phyloP scores from a whole-genome alignment of 1,140 invertebrate genomes.

The Dendroctonus ponderosae region DNA sequence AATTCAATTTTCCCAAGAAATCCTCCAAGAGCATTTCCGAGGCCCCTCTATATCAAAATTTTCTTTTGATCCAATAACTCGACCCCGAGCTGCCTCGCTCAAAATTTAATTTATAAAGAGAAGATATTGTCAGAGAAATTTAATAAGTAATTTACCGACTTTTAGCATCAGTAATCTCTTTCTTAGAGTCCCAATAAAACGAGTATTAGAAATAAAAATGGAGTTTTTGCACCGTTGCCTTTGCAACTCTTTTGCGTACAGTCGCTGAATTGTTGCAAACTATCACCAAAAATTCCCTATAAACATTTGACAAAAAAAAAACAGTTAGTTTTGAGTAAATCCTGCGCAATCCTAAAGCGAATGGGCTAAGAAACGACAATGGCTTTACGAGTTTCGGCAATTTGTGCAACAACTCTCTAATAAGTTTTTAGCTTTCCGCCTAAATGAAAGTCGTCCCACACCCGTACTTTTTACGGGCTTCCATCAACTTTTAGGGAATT shows the following conservation, averaged over 20 bases:
- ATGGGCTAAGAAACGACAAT: too few relatives aligned
- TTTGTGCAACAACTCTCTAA: background rate
- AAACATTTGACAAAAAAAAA: too few relatives aligned
- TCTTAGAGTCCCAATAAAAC: constrained; percentile 1
- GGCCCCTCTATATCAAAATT: too few relatives aligned
- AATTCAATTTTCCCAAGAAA: too few relatives aligned
- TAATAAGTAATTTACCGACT: constrained; percentile 11
- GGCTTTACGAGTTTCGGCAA: too few relatives aligned
- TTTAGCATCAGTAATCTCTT: constrained; percentile 8
- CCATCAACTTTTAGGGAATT: constrained; percentile 5
- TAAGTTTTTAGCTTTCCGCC: constrained; percentile 3
- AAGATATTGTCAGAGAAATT: constrained; percentile 7
- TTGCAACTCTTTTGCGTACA: too few relatives aligned
- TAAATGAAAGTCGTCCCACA: background rate
- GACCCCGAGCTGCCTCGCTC: background rate
- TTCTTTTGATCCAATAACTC: too few relatives aligned
- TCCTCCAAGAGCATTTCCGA: too few relatives aligned
- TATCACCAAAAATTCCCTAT: too few relatives aligned
- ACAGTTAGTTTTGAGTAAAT: too few relatives aligned
- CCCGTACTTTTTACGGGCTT: background rate
- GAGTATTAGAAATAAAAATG: background rate
- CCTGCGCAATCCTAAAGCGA: too few relatives aligned
- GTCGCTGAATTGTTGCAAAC: too few relatives aligned
- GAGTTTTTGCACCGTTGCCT: background rate
- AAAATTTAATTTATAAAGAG: constrained; percentile 6